phyloP scores from a whole-genome alignment of 2,797 vertebrate genomes.

The Chelon auratus region DNA sequence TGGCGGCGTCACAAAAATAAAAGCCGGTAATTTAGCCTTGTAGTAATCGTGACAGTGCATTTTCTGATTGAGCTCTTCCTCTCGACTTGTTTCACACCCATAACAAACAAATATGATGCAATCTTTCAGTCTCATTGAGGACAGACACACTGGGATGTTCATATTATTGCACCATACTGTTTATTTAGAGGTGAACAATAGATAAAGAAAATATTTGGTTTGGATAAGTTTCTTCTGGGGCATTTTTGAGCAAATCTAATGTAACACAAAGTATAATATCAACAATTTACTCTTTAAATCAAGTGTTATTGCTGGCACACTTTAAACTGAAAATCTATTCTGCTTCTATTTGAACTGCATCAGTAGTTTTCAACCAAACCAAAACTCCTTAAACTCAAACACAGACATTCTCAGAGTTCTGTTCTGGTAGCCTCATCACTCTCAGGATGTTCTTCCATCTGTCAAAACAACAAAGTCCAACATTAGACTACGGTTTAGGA shows the following conservation, averaged over 20 bases:
- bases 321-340: neutral
- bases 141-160: neutral
- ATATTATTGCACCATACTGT: neutral
- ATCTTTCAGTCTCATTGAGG: neutral
- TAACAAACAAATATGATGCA: neutral
- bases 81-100: constrained; percentile 5
- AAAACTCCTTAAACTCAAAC: constrained; percentile 8
- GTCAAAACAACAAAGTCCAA: constrained; percentile 27
- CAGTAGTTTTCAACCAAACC: neutral
- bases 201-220: neutral
- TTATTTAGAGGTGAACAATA: constrained; percentile 11
- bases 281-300: neutral
- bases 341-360: neutral
- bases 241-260: neutral
- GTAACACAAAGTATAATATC: neutral
- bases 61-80: neutral
- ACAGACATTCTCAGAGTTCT: constrained; percentile 64
- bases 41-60: neutral
- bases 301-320: neutral
- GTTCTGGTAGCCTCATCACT: constrained; percentile 23
- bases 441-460: constrained; percentile 56
- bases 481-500: neutral
- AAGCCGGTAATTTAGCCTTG: constrained; percentile 2
- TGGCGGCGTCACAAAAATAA: neutral
- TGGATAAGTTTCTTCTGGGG: neutral